These are phyloP conservation scores for Heliopora coerulea DNA, from an alignment of 92 coral and sea anemone genomes.

Conservation along the genomic window DNA sequence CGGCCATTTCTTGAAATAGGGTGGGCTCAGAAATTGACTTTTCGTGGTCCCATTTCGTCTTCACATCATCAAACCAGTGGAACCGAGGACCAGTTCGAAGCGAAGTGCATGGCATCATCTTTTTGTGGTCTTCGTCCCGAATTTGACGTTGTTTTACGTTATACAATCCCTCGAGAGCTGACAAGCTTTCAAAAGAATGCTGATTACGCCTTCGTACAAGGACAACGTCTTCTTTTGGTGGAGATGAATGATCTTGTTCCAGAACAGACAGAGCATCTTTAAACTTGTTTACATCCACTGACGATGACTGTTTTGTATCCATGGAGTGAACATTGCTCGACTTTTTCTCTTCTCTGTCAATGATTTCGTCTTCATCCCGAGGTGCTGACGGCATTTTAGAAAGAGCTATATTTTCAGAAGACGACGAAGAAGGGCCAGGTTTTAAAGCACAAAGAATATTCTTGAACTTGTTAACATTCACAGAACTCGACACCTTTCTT, in stretches of 20 bases:
- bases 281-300: slow-evolving; percentile 28
- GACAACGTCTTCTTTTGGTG: slow-evolving; percentile 20
- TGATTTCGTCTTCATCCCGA: neutral
- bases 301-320: neutral
- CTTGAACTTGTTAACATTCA: neutral
- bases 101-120: slow-evolving; percentile 24
- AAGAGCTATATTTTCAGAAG: neutral
- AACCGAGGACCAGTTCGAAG: slow-evolving; percentile 35
- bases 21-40: neutral
- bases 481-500: neutral
- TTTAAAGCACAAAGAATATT: neutral
- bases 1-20: slow-evolving; percentile 39
- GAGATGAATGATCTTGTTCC: slow-evolving; percentile 18
- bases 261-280: slow-evolving; percentile 30
- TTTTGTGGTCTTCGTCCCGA: slow-evolving; percentile 12
- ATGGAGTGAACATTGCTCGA: neutral
- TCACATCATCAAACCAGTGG: slow-evolving; percentile 36
- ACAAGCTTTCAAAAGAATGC: neutral
- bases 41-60: slow-evolving; percentile 7
- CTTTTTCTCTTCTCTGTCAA: neutral
- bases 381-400: neutral
- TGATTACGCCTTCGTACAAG: slow-evolving; percentile 9
- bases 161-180: slow-evolving; percentile 20
- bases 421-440: neutral
- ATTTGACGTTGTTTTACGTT: slow-evolving; percentile 30